phyloP scores from a whole-genome alignment of 2,797 vertebrate genomes.

The Chaetophractus vellerosus region DNA sequence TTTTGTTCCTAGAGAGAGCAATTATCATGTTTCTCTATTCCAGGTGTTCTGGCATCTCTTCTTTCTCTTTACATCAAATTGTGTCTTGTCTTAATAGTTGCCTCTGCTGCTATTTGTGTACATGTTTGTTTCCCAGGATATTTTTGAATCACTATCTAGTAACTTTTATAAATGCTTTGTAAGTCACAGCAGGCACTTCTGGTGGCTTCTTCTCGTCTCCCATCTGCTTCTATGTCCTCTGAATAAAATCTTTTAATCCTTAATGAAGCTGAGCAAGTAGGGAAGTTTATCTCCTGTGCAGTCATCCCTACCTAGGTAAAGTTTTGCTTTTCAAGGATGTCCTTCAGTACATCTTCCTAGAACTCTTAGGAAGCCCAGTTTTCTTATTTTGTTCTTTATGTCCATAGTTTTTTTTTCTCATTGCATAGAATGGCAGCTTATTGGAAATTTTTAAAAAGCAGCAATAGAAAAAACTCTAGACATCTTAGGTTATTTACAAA shows the following conservation, averaged over 20 bases:
- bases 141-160: neutral
- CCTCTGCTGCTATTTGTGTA: neutral
- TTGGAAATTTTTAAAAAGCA: constrained; percentile 8
- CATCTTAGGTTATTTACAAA: neutral
- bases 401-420: constrained; percentile 17
- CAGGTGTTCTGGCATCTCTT: neutral
- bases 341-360: neutral
- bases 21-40: neutral
- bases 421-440: neutral
- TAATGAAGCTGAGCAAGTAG: neutral
- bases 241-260: constrained; percentile 6
- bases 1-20: neutral
- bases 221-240: constrained; percentile 48
- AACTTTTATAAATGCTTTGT: constrained; percentile 37
- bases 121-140: neutral
- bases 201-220: neutral
- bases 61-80: rapidly evolving
- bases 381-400: neutral
- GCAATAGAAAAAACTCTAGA: neutral
- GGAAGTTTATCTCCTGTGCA: no score
- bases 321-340: neutral
- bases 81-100: neutral
- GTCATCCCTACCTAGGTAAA: neutral
- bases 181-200: neutral
- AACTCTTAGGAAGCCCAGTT: neutral